A percentile compares a stretch with the other conserved stretches of the same genome.
phyloP scores from a whole-genome alignment of 2,888 invertebrate species.

The Watsonalla cultraria region DNA sequence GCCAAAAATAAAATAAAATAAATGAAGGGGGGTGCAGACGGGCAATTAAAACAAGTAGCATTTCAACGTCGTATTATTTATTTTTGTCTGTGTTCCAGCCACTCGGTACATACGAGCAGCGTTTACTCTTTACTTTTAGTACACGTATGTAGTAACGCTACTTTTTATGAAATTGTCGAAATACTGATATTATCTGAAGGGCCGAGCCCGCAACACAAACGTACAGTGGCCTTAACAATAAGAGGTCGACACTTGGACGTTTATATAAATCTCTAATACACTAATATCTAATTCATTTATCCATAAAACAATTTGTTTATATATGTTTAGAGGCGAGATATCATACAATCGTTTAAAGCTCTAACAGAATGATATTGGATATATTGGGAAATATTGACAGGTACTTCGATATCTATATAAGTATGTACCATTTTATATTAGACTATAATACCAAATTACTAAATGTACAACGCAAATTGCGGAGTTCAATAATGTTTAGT shows the following conservation, averaged over 20 bases:
- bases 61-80: conserved; percentile 76
- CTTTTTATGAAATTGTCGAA: conserved; percentile 71
- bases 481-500: too few relatives aligned
- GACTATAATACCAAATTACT: conserved; percentile 1
- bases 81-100: conserved; percentile 71
- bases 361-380: conserved; percentile 24
- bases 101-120: conserved; percentile 64
- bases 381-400: conserved; percentile 1
- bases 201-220: conserved; percentile 67
- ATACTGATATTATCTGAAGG: conserved; percentile 73
- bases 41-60: conserved; percentile 39
- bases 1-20: too few relatives aligned
- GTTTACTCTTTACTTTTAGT: conserved; percentile 59
- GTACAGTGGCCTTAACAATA: conserved; percentile 54
- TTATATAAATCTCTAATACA: conserved; percentile 23
- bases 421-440: background rate
- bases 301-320: conserved; percentile 31
- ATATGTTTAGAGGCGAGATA: conserved; percentile 4
- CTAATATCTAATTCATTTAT: conserved; percentile 33
- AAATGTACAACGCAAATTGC: background rate
- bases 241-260: conserved; percentile 44
- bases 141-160: conserved; percentile 71
- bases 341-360: conserved; percentile 24
- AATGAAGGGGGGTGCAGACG: background rate
- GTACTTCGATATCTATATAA: background rate